A percentile compares a stretch with the other conserved stretches of the same genome.
Conservation (phyloP, 2,797 vertebrate species). For the Florisuga fusca region DNA sequence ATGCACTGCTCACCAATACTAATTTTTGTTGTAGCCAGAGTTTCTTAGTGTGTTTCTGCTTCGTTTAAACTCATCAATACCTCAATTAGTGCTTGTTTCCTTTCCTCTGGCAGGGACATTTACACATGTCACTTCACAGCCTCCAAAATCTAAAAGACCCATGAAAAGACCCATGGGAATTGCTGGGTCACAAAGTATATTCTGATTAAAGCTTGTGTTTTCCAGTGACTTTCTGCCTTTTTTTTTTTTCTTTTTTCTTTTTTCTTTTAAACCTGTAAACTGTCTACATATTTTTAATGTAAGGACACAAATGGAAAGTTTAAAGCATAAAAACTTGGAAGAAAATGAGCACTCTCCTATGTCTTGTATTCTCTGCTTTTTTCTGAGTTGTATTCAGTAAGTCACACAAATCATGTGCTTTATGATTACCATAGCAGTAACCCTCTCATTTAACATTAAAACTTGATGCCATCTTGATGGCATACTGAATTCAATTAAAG, state of each 20-base stretch:
- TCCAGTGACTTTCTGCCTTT: neutral
- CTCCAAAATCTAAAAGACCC: conserved; percentile 51
- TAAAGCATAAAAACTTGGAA: neutral
- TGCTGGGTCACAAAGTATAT: conserved; percentile 35
- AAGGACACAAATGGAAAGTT: neutral
- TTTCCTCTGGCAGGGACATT: conserved; percentile 73
- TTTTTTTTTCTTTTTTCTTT: neutral
- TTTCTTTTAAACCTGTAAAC: neutral
- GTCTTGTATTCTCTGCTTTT: neutral
- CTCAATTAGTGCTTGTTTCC: conserved; percentile 79
- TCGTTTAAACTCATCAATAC: conserved; percentile 85
- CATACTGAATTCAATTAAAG: conserved; percentile 55
- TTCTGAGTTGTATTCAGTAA: neutral
- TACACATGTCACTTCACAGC: conserved; percentile 73
- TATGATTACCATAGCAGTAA: conserved; percentile 42
- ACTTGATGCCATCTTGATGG: conserved; percentile 44
- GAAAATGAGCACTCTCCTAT: neutral
- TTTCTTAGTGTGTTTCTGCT: conserved; percentile 80
- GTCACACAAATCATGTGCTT: conserved; percentile 69
- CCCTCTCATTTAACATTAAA: conserved; percentile 33
- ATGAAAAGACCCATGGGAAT: conserved; percentile 67
- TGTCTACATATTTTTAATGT: neutral
- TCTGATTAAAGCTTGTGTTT: conserved; percentile 34
- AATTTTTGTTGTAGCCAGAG: conserved; percentile 1
- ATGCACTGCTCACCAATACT: conserved; percentile 34